phyloP scores from a whole-genome alignment of 2,888 invertebrate genomes.

The Dysmachus trigonus region DNA sequence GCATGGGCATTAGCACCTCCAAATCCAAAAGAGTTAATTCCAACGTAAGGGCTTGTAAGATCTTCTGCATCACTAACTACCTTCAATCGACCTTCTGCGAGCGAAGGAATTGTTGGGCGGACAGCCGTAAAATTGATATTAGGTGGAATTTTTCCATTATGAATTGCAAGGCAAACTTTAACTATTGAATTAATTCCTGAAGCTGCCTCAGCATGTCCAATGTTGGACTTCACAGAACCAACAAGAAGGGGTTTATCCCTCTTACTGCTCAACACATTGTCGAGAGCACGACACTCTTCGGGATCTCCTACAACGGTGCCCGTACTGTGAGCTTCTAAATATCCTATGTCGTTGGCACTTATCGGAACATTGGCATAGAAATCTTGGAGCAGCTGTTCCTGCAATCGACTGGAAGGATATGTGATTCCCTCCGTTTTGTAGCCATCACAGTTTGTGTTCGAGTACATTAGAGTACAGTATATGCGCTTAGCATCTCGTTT shows the following conservation, averaged over 20 bases:
- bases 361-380: constrained; percentile 77
- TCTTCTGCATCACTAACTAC: constrained; percentile 79
- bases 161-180: constrained; percentile 84
- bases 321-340: constrained; percentile 88
- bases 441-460: constrained; percentile 84
- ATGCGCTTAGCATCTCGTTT: constrained; percentile 72
- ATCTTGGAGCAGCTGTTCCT: constrained; percentile 70
- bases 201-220: constrained; percentile 91
- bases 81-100: constrained; percentile 71
- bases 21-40: constrained; percentile 92
- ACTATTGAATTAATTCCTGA: constrained; percentile 84
- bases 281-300: constrained; percentile 86
- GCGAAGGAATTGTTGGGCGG: constrained; percentile 69
- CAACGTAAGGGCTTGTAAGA: constrained; percentile 79
- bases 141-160: constrained; percentile 81
- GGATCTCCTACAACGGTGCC: constrained; percentile 89
- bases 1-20: constrained; percentile 83
- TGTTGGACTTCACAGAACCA: constrained; percentile 92
- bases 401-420: constrained; percentile 73
- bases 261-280: constrained; percentile 78
- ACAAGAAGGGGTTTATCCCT: constrained; percentile 81
- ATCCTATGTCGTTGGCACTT: constrained; percentile 75
- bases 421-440: constrained; percentile 77
- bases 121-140: constrained; percentile 82
- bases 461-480: constrained; percentile 77